A percentile compares a stretch with the other conserved stretches of the same genome.
These are phyloP conservation scores for Tachina fera DNA, from an alignment of 2,888 invertebrate genomes.

Conservation along the genomic window DNA sequence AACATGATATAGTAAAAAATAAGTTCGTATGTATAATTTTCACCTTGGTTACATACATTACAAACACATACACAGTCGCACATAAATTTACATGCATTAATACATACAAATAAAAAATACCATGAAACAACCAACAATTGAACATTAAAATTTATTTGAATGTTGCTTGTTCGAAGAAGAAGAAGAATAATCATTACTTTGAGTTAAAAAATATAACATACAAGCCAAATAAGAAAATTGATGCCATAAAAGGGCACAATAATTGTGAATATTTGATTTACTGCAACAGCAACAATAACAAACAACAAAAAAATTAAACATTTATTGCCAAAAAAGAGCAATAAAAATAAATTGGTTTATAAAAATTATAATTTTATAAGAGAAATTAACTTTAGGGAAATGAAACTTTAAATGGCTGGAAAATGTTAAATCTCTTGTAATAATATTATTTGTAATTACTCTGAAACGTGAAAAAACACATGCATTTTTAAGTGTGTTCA, in stretches of 20 bases:
- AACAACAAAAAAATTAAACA: conserved; percentile 37
- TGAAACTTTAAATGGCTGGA: conserved; percentile 44
- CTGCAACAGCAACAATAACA: conserved; percentile 18
- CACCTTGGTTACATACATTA: conserved; percentile 79
- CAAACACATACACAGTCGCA: background rate
- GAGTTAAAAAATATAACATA: conserved; percentile 15
- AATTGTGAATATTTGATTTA: conserved; percentile 82
- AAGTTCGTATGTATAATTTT: conserved; percentile 75
- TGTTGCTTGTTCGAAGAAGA: conserved; percentile 74
- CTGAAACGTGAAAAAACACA: conserved; percentile 34
- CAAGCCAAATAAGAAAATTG: conserved; percentile 49
- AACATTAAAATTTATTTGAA: conserved; percentile 78
- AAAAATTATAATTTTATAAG: conserved; percentile 69
- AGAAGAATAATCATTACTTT: conserved; percentile 42
- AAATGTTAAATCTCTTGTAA: conserved; percentile 55
- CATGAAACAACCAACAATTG: conserved; percentile 59
- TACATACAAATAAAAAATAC: background rate
- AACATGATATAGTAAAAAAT: conserved; percentile 45
- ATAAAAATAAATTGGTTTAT: conserved; percentile 80
- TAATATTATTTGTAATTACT: conserved; percentile 64
- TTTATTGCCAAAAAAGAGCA: conserved; percentile 74
- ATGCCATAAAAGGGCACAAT: conserved; percentile 75
- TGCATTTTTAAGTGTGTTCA: conserved; percentile 57
- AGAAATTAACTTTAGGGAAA: conserved; percentile 19
- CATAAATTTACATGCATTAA: background rate